Evolutionary conservation across 2,113 vertebrate species (phyloP).

Genomic region (Salvelinus fontinalis): DNA sequence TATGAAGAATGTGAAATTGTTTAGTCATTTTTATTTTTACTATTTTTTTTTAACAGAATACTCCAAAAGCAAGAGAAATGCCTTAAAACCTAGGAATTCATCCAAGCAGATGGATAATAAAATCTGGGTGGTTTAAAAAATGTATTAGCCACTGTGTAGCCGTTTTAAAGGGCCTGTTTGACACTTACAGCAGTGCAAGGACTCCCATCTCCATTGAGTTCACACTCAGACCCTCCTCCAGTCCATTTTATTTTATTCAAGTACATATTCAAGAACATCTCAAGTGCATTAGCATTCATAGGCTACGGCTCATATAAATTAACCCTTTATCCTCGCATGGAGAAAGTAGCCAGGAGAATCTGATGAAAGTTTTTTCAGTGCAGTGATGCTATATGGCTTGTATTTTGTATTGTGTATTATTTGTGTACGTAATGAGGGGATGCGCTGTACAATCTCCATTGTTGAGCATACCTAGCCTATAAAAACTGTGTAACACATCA

Average conservation of each 20-base stretch:
- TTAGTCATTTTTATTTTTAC: too few species aligned
- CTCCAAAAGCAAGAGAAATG: background rate
- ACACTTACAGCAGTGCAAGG: conserved; percentile 62
- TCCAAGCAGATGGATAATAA: conserved; percentile 20
- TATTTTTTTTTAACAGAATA: background rate
- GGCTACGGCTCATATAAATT: conserved; percentile 45
- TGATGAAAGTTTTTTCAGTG: background rate
- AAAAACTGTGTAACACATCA: too few species aligned
- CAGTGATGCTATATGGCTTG: background rate
- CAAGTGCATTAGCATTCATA: conserved; percentile 66
- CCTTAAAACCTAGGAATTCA: background rate
- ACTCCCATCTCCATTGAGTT: conserved; percentile 57
- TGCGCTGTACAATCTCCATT: too few species aligned
- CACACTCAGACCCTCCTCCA: conserved; percentile 57
- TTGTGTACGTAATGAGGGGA: background rate
- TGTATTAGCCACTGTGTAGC: conserved; percentile 48
- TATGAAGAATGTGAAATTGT: background rate
- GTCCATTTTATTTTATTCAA: conserved; percentile 48
- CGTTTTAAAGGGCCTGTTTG: conserved; percentile 35
- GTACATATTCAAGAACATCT: conserved; percentile 53
- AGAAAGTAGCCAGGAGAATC: background rate
- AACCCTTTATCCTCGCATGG: conserved; percentile 45
- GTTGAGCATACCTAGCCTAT: too few species aligned
- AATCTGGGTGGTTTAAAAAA: conserved; percentile 49
- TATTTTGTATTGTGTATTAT: background rate